Evolutionary conservation across 2,888 invertebrate species (phyloP).

Genomic region (Iselma pallidipennis): DNA sequence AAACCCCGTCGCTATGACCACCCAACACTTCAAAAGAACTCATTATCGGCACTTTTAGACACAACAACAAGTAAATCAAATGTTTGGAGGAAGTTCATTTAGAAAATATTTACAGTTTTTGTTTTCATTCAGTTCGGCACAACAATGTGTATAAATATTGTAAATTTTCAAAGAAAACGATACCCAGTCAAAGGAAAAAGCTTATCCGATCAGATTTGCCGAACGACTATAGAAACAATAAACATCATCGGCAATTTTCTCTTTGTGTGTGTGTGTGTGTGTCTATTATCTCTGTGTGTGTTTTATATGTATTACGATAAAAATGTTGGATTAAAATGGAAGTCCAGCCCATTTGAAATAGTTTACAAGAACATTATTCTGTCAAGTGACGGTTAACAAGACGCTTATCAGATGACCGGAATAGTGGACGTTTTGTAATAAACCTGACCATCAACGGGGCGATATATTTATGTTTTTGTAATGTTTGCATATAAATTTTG

Average conservation of each 20-base stretch:
- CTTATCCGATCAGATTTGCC: too few relatives aligned
- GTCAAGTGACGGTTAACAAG: constrained; percentile 37
- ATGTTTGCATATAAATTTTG: not conserved
- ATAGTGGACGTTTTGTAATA: constrained; percentile 21
- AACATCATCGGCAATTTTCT: constrained; percentile 7
- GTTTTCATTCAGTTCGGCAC: too few relatives aligned
- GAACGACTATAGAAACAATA: constrained; percentile 8
- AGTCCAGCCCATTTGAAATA: constrained; percentile 32
- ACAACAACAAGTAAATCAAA: not conserved
- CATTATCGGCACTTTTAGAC: not conserved
- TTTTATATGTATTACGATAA: not conserved
- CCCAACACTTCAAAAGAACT: constrained; percentile 1
- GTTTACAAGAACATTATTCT: constrained; percentile 37
- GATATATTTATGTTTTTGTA: not conserved
- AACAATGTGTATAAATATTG: too few relatives aligned
- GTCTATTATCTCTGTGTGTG: not conserved
- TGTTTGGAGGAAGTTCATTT: not conserved
- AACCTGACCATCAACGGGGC: constrained; percentile 14
- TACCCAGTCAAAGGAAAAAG: too few relatives aligned
- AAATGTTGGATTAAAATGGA: constrained; percentile 21
- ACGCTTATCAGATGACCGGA: constrained; percentile 32
- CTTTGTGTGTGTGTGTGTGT: not conserved
- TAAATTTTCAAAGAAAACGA: too few relatives aligned
- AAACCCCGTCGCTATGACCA: constrained; percentile 1
- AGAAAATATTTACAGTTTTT: too few relatives aligned